Percentiles rank a stretch among this genome's conserved stretches.
These are phyloP conservation scores for Scelioninae gen. 1 DNA, from an alignment of 2,888 invertebrate species.

Conservation along the genomic window DNA sequence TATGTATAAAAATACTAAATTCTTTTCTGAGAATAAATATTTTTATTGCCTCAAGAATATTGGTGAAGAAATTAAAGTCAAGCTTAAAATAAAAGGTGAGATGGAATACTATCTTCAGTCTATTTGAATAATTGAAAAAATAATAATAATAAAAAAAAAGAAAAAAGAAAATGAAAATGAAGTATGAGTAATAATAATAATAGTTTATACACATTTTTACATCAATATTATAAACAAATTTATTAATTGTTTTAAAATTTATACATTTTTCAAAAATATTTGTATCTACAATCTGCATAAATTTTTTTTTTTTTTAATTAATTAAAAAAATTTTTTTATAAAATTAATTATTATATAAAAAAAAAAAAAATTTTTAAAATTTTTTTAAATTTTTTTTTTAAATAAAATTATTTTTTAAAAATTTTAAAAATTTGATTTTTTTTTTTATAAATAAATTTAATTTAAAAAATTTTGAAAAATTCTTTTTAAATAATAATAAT, in stretches of 20 bases:
- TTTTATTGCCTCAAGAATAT: background rate
- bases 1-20: background rate
- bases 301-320: no score
- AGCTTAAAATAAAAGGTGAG: background rate
- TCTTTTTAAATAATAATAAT: no score
- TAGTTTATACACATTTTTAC: background rate
- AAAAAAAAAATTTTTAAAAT: no score
- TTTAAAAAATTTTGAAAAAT: no score
- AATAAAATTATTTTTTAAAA: no score
- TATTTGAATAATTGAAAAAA: conserved; percentile 7
- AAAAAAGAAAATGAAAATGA: background rate
- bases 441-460: no score
- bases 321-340: no score
- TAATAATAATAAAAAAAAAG: background rate
- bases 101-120: background rate
- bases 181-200: background rate
- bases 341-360: no score
- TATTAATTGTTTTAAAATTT: background rate
- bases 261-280: no score
- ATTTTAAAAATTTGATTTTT: no score
- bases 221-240: background rate
- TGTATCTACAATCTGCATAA: no score
- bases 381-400: no score
- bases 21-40: background rate
- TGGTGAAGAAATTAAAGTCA: background rate